phyloP scores from a whole-genome alignment of 2,888 invertebrate genomes.

The Theodoxus fluviatilis region DNA sequence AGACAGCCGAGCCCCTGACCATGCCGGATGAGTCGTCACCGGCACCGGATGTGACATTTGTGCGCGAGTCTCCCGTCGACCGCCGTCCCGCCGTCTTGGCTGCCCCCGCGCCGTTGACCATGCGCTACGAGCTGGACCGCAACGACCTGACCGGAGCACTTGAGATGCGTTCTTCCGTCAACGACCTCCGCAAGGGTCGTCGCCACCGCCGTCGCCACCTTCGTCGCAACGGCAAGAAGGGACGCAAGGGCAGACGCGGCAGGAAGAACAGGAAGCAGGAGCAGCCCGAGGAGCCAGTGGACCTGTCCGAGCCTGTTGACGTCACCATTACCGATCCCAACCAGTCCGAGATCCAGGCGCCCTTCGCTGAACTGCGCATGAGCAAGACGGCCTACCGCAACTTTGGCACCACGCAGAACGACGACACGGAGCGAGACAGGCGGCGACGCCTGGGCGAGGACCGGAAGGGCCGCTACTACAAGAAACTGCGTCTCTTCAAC shows the following conservation, averaged over 20 bases:
- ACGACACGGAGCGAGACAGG: slow-evolving; percentile 4
- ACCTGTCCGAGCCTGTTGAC: too few relatives aligned
- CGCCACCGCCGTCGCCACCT: slow-evolving; percentile 32
- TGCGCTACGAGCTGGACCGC: background rate
- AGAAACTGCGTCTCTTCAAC: slow-evolving; percentile 25
- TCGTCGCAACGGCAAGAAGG: slow-evolving; percentile 32
- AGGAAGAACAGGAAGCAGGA: slow-evolving; percentile 30
- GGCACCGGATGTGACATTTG: slow-evolving; percentile 9
- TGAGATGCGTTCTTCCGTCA: slow-evolving; percentile 23
- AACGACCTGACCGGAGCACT: slow-evolving; percentile 23
- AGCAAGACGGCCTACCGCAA: slow-evolving; percentile 20
- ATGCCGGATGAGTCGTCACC: background rate
- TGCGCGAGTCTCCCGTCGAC: background rate
- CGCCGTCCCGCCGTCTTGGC: slow-evolving; percentile 13
- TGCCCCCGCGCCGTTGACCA: slow-evolving; percentile 23
- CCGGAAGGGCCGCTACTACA: slow-evolving; percentile 22
- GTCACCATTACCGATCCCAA: too few relatives aligned
- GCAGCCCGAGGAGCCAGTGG: slow-evolving; percentile 33
- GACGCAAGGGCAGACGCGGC: slow-evolving; percentile 30
- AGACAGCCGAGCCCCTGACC: background rate
- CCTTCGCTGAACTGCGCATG: slow-evolving; percentile 23
- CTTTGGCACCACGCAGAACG: slow-evolving; percentile 14
- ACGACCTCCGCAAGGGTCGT: slow-evolving; percentile 26
- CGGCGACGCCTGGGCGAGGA: background rate
- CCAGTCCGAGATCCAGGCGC: background rate